Percentiles rank a stretch among this genome's conserved stretches.
Evolutionary conservation across 1,140 invertebrate species (phyloP).

Genomic region (Drosophila ananassae): DNA sequence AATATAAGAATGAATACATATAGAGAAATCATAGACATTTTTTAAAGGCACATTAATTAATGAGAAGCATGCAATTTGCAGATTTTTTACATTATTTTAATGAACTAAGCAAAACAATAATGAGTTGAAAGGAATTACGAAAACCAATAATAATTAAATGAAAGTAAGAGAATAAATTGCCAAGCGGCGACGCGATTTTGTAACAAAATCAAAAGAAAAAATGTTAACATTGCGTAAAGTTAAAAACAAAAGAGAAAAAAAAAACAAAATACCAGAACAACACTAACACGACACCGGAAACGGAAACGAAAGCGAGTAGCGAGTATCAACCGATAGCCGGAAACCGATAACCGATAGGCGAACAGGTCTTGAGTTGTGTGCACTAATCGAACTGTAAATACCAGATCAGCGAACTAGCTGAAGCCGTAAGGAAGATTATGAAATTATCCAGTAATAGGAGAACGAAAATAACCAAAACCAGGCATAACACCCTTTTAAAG

Average conservation of each 20-base stretch:
- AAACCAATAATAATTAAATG: conserved; percentile 16
- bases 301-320: conserved; percentile 37
- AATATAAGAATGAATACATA: conserved; percentile 83
- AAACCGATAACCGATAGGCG: conserved; percentile 50
- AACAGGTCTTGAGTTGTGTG: conserved; percentile 66
- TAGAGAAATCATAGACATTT: conserved; percentile 79
- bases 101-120: conserved; percentile 63
- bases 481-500: conserved; percentile 68
- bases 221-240: conserved; percentile 80
- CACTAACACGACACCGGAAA: conserved; percentile 42
- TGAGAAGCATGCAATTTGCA: conserved; percentile 71
- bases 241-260: conserved; percentile 36
- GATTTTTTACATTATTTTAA: conserved; percentile 81
- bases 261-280: conserved; percentile 25
- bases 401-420: conserved; percentile 38
- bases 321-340: background rate
- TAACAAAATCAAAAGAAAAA: conserved; percentile 79
- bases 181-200: conserved; percentile 64
- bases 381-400: conserved; percentile 83
- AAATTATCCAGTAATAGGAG: conserved; percentile 46
- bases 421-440: conserved; percentile 43
- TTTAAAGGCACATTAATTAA: conserved; percentile 81
- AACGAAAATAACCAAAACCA: conserved; percentile 27
- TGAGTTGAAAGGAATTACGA: conserved; percentile 46
- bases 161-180: conserved; percentile 32